Conservation (phyloP, 1,140 invertebrate species). For the Macrostomum lignano region DNA sequence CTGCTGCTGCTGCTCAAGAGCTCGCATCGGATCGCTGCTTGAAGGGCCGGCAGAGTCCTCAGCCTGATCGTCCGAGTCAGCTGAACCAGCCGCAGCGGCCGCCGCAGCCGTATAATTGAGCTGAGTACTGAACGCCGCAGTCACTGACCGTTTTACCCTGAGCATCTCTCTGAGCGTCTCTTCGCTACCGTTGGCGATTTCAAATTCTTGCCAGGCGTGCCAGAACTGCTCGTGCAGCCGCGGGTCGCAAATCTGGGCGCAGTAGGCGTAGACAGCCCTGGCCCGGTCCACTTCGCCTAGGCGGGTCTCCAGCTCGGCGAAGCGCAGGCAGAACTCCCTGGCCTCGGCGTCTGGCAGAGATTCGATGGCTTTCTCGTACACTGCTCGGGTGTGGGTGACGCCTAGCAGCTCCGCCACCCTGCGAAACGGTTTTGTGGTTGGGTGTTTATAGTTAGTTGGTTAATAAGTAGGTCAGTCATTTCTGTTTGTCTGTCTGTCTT, state of each 20-base stretch:
- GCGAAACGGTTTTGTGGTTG: too few species aligned
- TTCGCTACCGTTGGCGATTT: conserved; percentile 95
- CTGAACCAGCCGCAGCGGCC: too few species aligned
- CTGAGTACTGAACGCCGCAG: conserved; percentile 56
- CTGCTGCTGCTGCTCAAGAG: too few species aligned
- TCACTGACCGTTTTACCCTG: conserved; percentile 76
- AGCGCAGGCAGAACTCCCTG: conserved; percentile 73
- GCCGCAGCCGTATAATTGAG: too few species aligned
- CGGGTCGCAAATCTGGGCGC: conserved; percentile 94
- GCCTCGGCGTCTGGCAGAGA: conserved; percentile 58
- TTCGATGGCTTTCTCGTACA: conserved; percentile 94
- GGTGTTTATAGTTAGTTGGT: too few species aligned
- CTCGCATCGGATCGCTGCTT: too few species aligned
- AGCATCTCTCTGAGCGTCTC: conserved; percentile 98
- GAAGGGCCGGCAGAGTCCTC: too few species aligned
- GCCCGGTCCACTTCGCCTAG: conserved; percentile 88
- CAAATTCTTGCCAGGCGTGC: conserved; percentile 98
- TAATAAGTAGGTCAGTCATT: too few species aligned
- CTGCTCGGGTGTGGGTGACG: conserved; percentile 69
- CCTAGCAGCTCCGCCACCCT: conserved; percentile 89
- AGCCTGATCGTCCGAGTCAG: too few species aligned
- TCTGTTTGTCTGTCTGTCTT: too few species aligned
- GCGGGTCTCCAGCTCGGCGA: conserved; percentile 87
- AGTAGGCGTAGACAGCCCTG: conserved; percentile 79
- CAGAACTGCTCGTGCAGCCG: conserved; percentile 76